These are phyloP conservation scores for Formica exsecta DNA, from an alignment of 1,140 invertebrate species.

Conservation along the genomic window DNA sequence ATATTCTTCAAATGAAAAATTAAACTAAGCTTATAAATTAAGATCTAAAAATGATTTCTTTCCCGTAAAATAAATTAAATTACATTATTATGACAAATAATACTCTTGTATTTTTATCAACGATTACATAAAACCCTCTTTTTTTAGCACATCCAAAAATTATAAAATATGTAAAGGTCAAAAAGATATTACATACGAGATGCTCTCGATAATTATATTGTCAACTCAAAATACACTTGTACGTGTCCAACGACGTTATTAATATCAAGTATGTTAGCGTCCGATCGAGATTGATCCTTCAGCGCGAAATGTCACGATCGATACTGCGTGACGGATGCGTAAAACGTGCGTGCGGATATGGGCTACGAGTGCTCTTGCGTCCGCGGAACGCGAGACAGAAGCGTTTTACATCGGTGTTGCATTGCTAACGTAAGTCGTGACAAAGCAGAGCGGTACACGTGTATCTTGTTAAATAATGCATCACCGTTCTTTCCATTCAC, in stretches of 20 bases:
- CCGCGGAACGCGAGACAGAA: neutral
- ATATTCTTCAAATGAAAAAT: neutral
- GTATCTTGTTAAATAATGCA: constrained; percentile 86
- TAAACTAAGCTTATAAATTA: neutral
- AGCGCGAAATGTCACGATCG: constrained; percentile 3
- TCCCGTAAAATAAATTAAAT: neutral
- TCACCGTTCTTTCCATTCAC: constrained; percentile 66
- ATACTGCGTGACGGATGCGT: constrained; percentile 4
- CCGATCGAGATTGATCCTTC: neutral
- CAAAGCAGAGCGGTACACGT: constrained; percentile 76
- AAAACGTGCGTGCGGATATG: constrained; percentile 2
- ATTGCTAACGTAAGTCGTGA: constrained; percentile 31
- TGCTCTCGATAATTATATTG: neutral
- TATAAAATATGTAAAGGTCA: neutral
- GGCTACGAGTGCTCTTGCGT: constrained; percentile 1
- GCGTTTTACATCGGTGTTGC: neutral
- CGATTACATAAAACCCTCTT: too few species aligned
- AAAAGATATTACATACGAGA: neutral
- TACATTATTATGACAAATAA: neutral
- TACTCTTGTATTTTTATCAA: neutral
- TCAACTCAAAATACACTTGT: neutral
- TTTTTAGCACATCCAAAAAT: neutral
- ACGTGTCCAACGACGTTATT: neutral
- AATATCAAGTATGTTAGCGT: neutral
- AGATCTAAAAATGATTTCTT: neutral